Conservation (phyloP, 2,888 invertebrate species). For the Epinotia bilunana region DNA sequence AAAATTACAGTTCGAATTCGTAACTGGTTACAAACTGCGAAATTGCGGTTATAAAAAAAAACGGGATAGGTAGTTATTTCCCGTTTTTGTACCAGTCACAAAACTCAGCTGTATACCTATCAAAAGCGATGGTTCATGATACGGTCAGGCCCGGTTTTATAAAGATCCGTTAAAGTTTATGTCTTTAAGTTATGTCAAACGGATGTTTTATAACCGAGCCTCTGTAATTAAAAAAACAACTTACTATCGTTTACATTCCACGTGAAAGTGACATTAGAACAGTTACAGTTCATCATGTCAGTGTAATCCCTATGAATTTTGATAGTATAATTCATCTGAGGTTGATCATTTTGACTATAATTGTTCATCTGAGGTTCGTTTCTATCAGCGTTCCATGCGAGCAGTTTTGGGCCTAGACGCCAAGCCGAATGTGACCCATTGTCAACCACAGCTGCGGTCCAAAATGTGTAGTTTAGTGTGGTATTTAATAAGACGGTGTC, state of each 20-base stretch:
- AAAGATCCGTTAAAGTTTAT: not conserved
- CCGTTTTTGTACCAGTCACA: not conserved
- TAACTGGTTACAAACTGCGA: not conserved
- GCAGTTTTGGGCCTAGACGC: slow-evolving; percentile 53
- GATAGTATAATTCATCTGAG: slow-evolving; percentile 41
- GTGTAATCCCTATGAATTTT: slow-evolving; percentile 41
- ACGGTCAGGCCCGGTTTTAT: not conserved
- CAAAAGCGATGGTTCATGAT: not conserved
- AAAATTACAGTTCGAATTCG: not conserved
- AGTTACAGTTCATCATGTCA: slow-evolving; percentile 19
- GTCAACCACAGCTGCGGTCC: slow-evolving; percentile 53
- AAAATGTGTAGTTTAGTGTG: slow-evolving; percentile 51
- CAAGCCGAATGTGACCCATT: slow-evolving; percentile 55
- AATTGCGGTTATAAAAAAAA: not conserved
- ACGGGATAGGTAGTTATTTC: not conserved
- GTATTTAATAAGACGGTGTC: not conserved
- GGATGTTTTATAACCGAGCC: not conserved
- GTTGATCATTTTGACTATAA: no score
- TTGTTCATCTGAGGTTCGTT: not conserved
- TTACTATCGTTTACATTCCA: slow-evolving; percentile 6
- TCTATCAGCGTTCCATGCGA: slow-evolving; percentile 44
- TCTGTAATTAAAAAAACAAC: slow-evolving; percentile 8
- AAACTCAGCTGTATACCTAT: not conserved
- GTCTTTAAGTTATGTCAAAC: not conserved
- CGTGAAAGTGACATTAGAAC: slow-evolving; percentile 14